Evolutionary conservation across 2,113 vertebrate species (phyloP).

Genomic region (Cariama cristata): DNA sequence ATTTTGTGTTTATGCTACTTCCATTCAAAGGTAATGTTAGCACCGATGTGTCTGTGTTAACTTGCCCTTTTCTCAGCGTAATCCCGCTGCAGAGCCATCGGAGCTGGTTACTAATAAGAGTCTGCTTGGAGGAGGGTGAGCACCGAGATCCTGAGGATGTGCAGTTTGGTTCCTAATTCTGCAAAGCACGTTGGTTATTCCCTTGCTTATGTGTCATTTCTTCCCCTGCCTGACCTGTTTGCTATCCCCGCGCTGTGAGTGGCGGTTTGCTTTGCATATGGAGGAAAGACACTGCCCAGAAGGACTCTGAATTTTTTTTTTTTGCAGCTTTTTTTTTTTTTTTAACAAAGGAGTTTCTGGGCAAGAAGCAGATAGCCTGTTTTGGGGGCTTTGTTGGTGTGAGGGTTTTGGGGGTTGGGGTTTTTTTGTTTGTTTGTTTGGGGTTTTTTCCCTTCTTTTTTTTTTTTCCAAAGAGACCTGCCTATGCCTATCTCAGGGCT

Average conservation of each 20-base stretch:
- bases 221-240: slow-evolving; percentile 27
- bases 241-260: neutral
- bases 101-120: neutral
- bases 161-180: neutral
- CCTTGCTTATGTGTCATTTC: neutral
- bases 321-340: neutral
- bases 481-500: neutral
- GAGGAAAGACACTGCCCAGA: neutral
- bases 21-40: neutral
- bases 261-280: neutral
- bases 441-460: neutral
- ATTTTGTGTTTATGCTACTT: slow-evolving; percentile 54
- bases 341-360: neutral
- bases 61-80: neutral
- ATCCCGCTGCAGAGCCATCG: neutral
- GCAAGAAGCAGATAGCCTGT: neutral
- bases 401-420: no score
- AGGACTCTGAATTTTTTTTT: neutral
- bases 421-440: no score
- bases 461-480: neutral
- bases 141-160: neutral
- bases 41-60: neutral
- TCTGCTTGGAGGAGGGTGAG: neutral
- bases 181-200: neutral
- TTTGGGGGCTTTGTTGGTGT: no score